Evolutionary conservation across 1,140 invertebrate species (phyloP), one percentile per base, ranked within the genome.

Genomic region (Leptinotarsa lineolata): DNA sequence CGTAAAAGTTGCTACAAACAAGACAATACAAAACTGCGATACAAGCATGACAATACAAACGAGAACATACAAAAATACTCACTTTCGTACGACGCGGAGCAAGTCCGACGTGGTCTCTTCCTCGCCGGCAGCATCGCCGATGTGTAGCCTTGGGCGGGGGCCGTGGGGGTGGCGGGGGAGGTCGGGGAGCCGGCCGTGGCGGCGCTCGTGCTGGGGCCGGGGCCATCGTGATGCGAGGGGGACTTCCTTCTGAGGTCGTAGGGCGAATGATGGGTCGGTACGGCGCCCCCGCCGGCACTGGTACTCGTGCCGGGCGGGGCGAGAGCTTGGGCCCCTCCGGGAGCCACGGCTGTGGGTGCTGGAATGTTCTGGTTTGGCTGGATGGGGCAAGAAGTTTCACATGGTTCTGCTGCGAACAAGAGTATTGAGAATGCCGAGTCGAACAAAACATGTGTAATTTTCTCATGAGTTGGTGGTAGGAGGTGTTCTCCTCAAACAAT

Each of bases 171-270:
- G 72, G 84, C 85, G 48, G 85, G 84, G 5, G 85, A 83, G 13
- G 84, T 82, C 13, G 83, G 83, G 20, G 83, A 81, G 60, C 81
- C 81, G 20, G 80, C 83, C 3, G 81, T 81, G 6, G 82, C 83
- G 20, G 83, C 80, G 81, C 83, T 82, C 68, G 81, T 81, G 73
- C 82, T 83, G 16, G 83, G 81, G 54, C 82, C 81, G 21, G 80
- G 76, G 1, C 78, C 80, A 83, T 90, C 89, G 79, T 90, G 89
- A 81, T 88, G 89, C 60, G 86, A 90, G 64, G 92, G 91, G 78
- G 92, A 94, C 85, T 95, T 95, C 78, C 93, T 88, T 75, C 94
- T 88, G 78, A 95, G 86, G 84, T 95, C 94, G 81, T 95, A 95
- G 0, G 94, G 94, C 68, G 93, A 92, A 81, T 94, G 92, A 84